Conservation (phyloP, 1,140 invertebrate species). For the Pseudomyrmex cubaensis region DNA sequence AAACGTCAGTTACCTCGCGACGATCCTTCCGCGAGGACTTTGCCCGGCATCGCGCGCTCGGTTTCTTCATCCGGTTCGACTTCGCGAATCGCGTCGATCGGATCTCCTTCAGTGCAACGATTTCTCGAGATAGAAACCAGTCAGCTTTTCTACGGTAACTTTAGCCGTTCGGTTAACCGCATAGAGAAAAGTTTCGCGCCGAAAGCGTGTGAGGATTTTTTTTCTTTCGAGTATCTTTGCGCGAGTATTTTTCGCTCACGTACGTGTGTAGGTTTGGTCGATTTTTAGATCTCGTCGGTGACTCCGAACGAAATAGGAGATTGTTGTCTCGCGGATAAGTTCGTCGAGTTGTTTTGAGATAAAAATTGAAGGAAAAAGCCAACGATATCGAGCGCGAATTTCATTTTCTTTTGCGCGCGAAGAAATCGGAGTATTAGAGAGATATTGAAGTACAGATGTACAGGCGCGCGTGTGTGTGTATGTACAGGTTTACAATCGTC, state of each 20-base stretch:
- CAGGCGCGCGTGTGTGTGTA: too few species aligned
- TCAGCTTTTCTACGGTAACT: not conserved
- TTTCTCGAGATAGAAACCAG: not conserved
- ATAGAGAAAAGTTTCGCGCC: not conserved
- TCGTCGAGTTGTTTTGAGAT: too few species aligned
- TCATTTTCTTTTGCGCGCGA: too few species aligned
- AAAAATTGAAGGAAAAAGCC: too few species aligned
- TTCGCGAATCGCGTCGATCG: not conserved
- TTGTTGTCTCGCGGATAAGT: too few species aligned
- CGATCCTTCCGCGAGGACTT: constrained; percentile 81
- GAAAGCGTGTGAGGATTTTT: not conserved
- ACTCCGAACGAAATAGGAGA: too few species aligned
- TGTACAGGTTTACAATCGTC: not conserved
- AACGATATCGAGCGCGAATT: too few species aligned
- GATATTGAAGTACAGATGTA: not conserved
- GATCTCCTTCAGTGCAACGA: not conserved
- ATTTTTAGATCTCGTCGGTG: too few species aligned
- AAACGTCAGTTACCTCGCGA: constrained; percentile 83
- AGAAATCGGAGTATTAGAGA: not conserved
- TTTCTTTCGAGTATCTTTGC: too few species aligned
- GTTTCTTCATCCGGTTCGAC: not conserved
- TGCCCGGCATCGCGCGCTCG: constrained; percentile 12
- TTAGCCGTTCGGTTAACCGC: constrained; percentile 5
- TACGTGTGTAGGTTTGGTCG: too few species aligned
- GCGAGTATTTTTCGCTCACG: too few species aligned